Percentiles rank a stretch among this genome's conserved stretches.
phyloP scores from a whole-genome alignment of 2,113 vertebrate genomes.

The Trematomus loennbergii region DNA sequence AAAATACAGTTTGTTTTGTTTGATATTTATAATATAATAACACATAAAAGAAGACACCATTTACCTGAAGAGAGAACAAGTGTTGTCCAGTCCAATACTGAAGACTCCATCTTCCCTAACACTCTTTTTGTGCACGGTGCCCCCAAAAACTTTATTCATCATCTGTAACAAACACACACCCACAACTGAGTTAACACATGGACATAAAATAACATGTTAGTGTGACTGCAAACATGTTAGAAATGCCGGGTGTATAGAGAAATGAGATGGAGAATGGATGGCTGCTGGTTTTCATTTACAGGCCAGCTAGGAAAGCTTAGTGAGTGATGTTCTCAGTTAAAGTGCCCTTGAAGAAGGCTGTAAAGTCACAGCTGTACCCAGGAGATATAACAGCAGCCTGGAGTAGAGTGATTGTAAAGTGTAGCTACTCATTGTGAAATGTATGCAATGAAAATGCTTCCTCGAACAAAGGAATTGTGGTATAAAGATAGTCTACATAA shows the following conservation, averaged over 20 bases:
- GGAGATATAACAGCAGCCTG: conserved; percentile 31
- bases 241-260: not conserved
- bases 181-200: conserved; percentile 18
- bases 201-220: not conserved
- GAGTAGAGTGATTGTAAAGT: conserved; percentile 10
- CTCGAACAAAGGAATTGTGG: conserved; percentile 1
- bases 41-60: not conserved
- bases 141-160: conserved; percentile 99
- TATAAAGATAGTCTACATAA: not conserved
- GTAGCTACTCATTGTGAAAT: conserved; percentile 16
- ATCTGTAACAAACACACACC: conserved; percentile 84
- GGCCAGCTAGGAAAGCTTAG: conserved; percentile 12
- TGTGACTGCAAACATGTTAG: not conserved
- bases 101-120: conserved; percentile 97
- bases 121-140: conserved; percentile 96
- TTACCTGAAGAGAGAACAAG: conserved; percentile 96
- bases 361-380: conserved; percentile 35
- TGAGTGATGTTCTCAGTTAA: conserved; percentile 33
- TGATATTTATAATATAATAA: not conserved
- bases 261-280: not conserved
- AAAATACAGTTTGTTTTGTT: not conserved
- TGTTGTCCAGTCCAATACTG: conserved; percentile 93
- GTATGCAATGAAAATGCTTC: conserved; percentile 15
- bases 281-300: conserved; percentile 21
- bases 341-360: conserved; percentile 43